Evolutionary conservation across 1,140 invertebrate species (phyloP).

Genomic region (Bombus confusus): DNA sequence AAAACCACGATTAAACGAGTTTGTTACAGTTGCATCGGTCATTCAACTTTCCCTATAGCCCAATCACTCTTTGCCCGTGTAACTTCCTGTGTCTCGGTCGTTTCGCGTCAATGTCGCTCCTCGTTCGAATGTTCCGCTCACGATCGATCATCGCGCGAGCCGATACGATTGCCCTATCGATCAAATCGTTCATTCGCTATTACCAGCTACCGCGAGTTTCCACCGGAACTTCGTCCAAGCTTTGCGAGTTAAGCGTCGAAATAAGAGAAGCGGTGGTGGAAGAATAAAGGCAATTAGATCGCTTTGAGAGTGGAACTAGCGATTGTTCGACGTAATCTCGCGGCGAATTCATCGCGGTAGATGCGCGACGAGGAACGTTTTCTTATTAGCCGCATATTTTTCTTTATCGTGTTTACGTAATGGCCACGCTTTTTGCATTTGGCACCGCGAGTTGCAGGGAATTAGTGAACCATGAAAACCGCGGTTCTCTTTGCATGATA

Average conservation of each 20-base stretch:
- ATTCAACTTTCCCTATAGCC: background rate
- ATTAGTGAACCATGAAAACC: slow-evolving; percentile 48
- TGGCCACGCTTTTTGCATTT: background rate
- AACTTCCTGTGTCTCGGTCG: background rate
- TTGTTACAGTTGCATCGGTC: background rate
- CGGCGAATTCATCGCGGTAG: background rate
- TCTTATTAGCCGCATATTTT: background rate
- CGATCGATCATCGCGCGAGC: slow-evolving; percentile 1
- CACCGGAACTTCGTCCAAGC: no score
- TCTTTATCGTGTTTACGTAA: slow-evolving; percentile 33
- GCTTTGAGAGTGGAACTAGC: background rate
- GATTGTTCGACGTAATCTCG: background rate
- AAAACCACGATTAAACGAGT: background rate
- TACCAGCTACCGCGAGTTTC: background rate
- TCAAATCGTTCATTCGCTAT: slow-evolving; percentile 12
- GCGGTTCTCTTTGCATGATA: slow-evolving; percentile 41
- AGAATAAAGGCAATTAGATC: slow-evolving; percentile 12
- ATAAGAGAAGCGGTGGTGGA: background rate
- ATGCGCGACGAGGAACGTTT: background rate
- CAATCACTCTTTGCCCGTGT: background rate
- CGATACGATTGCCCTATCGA: slow-evolving; percentile 13
- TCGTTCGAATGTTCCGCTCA: background rate
- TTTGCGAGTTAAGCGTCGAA: background rate
- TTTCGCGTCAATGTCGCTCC: background rate
- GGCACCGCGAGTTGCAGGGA: background rate